These are phyloP conservation scores for Epinephelus moara DNA, from an alignment of 2,113 vertebrate species.

Conservation along the genomic window DNA sequence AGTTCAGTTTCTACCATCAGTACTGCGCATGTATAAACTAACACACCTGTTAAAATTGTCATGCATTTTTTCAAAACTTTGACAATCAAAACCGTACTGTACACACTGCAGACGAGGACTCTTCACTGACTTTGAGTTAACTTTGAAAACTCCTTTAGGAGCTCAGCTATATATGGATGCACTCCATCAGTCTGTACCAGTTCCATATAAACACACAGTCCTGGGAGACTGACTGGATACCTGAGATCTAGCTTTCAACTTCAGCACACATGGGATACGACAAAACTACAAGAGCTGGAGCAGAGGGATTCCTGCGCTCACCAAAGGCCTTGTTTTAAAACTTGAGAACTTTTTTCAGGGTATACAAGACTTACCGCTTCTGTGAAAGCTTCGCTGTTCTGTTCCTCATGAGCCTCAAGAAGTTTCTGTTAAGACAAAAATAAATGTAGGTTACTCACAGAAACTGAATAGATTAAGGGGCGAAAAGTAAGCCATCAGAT, in stretches of 20 bases:
- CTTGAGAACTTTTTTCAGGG: conserved; percentile 10
- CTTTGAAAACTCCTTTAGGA: background rate
- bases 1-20: background rate
- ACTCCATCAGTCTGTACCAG: conserved; percentile 1
- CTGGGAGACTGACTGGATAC: conserved; percentile 28
- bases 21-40: background rate
- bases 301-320: conserved; percentile 1
- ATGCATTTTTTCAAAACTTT: background rate
- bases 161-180: background rate
- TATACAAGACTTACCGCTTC: conserved; percentile 90
- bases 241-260: conserved; percentile 12
- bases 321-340: conserved; percentile 14
- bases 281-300: conserved; percentile 19
- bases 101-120: background rate
- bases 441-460: conserved; percentile 40
- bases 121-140: background rate
- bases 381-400: conserved; percentile 96
- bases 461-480: conserved; percentile 11
- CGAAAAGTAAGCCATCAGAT: background rate
- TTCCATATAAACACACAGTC: conserved; percentile 24
- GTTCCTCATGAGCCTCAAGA: conserved; percentile 97
- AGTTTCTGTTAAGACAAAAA: conserved; percentile 88
- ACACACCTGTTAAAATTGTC: background rate
- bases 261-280: conserved; percentile 36
- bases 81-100: background rate